Evolutionary conservation across 2,888 invertebrate genomes (phyloP).

Genomic region (Melanotus villosus): DNA sequence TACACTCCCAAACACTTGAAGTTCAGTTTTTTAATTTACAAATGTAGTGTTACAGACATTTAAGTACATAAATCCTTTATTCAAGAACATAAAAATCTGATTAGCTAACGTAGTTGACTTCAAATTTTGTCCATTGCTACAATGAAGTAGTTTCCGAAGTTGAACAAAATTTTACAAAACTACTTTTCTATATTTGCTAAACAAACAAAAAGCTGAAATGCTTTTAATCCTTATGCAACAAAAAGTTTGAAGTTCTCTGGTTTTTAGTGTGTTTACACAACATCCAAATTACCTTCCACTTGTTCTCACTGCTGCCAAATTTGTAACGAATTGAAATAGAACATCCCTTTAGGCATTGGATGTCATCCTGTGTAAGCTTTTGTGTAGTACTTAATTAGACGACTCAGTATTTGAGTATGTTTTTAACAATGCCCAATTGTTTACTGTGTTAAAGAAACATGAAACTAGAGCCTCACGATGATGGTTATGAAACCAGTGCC

Average conservation of each 20-base stretch:
- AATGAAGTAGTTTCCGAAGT: too few relatives aligned
- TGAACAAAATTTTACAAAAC: too few relatives aligned
- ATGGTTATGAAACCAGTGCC: conserved; percentile 91
- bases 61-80: too few relatives aligned
- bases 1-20: neutral
- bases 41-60: too few relatives aligned
- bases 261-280: conserved; percentile 47
- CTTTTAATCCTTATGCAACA: conserved; percentile 34
- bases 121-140: too few relatives aligned
- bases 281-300: conserved; percentile 57
- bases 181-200: too few relatives aligned
- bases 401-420: neutral
- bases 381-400: neutral
- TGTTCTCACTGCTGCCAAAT: conserved; percentile 59
- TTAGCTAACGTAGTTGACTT: too few relatives aligned
- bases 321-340: conserved; percentile 51
- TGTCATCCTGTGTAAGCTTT: neutral
- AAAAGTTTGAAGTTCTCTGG: conserved; percentile 45
- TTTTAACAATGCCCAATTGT: neutral
- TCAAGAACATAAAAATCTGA: too few relatives aligned
- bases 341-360: conserved; percentile 54
- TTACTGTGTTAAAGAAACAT: conserved; percentile 62
- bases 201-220: neutral
- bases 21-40: neutral
- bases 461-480: conserved; percentile 83